phyloP scores from a whole-genome alignment of 2,797 vertebrate species.

The Microctenopoma lineatum region DNA sequence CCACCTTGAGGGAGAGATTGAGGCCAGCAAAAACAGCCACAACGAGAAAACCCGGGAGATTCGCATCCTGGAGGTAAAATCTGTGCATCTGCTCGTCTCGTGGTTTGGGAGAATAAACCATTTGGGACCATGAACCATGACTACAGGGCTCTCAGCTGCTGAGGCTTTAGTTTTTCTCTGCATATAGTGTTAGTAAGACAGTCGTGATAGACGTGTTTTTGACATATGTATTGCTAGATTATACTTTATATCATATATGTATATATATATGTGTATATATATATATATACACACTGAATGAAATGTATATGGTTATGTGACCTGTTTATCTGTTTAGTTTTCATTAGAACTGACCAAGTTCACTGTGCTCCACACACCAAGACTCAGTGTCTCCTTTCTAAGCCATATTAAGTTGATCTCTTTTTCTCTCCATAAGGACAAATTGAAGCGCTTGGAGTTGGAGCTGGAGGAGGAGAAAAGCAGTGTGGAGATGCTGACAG shows the following conservation, averaged over 20 bases:
- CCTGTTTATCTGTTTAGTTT: not conserved
- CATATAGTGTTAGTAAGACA: not conserved
- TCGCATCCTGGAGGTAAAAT: conserved; percentile 80
- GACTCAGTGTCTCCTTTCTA: not conserved
- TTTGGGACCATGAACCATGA: conserved; percentile 5
- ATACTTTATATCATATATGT: not conserved
- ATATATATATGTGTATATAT: too few relatives aligned
- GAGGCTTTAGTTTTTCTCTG: not conserved
- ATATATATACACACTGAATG: too few relatives aligned
- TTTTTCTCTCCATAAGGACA: conserved; percentile 83
- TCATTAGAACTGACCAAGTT: not conserved
- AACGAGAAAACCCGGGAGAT: conserved; percentile 87
- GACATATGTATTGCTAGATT: not conserved
- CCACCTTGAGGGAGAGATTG: conserved; percentile 88
- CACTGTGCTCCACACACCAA: not conserved
- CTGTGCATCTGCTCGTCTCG: not conserved
- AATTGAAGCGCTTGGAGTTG: conserved; percentile 87
- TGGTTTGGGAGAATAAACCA: conserved; percentile 1
- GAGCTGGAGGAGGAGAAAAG: conserved; percentile 93
- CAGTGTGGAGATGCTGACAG: conserved; percentile 89
- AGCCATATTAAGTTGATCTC: conserved; percentile 2
- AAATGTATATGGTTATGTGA: not conserved
- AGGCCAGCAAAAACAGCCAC: conserved; percentile 83
- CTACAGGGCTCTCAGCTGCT: conserved; percentile 16
- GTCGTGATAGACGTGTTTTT: not conserved